Evolutionary conservation across 2,113 vertebrate genomes (phyloP), one percentile per base, ranked within the genome.

Genomic region (Corvus moneduloides): DNA sequence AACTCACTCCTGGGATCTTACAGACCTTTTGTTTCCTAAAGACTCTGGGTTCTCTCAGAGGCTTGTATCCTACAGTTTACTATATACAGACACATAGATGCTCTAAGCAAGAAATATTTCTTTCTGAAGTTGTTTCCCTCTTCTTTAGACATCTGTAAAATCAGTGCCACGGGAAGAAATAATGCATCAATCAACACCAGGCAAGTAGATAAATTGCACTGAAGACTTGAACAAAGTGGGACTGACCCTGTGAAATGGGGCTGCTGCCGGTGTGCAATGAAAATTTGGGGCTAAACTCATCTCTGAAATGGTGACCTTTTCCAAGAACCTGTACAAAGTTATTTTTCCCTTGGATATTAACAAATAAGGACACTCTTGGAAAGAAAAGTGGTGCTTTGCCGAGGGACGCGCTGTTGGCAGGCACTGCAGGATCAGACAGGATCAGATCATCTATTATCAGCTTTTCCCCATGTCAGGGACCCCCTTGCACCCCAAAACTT

Each of bases 291-390:
- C 11, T n/a, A 20, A 90, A 54, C 0, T 5, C 39, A 63, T 4
- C 75, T 44, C 63, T 68, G 63, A 61, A 79, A 55, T 13, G 33
- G 23, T 61, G 56, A 64, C 11, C 26, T 33, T 30, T 21, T 35
- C 35, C 0, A 2, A 68, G 49, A 81, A 56, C 13, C 10, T 0
- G 0, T 21, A 16, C 4, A 32, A 39, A 88, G 30, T 27, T 30
- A 59, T 63, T 79, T 90, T 61, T 5, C 23, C 10, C 0, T 4
- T 55, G 28, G 9, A 27, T 61, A 27, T 51, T 44, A 59, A 78
- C 5, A 67, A 58, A 16, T 23, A 67, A 81, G 8, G 20, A 22
- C 2, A 3, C 9, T 58, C 10, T 58, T 58, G 39, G 28, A 46
- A 71, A 27, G 13, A 46, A 37, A 79, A 75, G 55, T 10, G 35